These are phyloP conservation scores for Troides oblongomaculatus DNA, from an alignment of 2,888 invertebrate species.

Conservation along the genomic window DNA sequence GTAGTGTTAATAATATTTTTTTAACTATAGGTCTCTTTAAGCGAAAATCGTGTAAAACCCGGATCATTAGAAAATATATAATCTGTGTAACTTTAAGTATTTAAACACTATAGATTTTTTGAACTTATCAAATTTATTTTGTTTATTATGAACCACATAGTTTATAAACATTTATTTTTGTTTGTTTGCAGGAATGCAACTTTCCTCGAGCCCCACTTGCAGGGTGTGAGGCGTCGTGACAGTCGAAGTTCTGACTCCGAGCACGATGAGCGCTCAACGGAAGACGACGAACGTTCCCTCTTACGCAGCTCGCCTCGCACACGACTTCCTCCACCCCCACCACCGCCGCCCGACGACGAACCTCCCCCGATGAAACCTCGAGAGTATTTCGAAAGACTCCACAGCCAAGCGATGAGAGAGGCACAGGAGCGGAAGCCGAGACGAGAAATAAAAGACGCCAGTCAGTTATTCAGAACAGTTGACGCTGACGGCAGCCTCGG, in stretches of 20 bases:
- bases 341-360: conserved; percentile 70
- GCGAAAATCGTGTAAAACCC: too few relatives aligned
- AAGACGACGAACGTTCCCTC: conserved; percentile 70
- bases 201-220: conserved; percentile 87
- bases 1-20: too few relatives aligned
- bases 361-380: conserved; percentile 78
- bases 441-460: conserved; percentile 58
- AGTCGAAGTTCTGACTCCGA: conserved; percentile 75
- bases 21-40: too few relatives aligned
- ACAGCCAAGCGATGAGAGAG: conserved; percentile 74
- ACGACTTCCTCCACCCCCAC: conserved; percentile 70
- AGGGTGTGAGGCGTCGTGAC: conserved; percentile 78
- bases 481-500: conserved; percentile 72
- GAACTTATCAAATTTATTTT: too few relatives aligned
- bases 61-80: too few relatives aligned
- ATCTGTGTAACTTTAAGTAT: too few relatives aligned
- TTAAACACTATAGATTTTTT: too few relatives aligned
- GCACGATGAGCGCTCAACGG: conserved; percentile 74
- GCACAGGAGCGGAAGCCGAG: conserved; percentile 62
- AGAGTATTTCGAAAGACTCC: conserved; percentile 76
- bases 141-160: too few relatives aligned
- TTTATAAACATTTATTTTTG: not conserved
- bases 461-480: conserved; percentile 60
- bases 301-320: conserved; percentile 69
- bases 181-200: conserved; percentile 83